Base-by-base conservation (phyloP, 1,140 invertebrate species). In the Phymorhynchus buccinoides region DNA sequence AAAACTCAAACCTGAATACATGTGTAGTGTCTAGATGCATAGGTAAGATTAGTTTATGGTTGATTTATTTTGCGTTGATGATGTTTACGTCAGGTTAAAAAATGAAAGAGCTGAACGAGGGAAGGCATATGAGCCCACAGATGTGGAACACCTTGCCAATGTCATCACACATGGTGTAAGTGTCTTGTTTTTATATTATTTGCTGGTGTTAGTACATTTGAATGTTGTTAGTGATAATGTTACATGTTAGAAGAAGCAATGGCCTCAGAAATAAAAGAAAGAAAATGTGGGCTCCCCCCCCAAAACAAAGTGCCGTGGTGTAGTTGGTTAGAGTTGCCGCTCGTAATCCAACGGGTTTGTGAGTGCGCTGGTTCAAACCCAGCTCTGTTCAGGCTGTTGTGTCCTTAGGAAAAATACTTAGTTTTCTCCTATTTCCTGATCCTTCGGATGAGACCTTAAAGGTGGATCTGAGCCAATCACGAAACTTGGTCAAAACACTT, bases 91-190 rank as follows among this genome's bases (percentile, higher is more conserved):
- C 89, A 96, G 96, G 88, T 92, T 96, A 84, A 96, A 95, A 95
- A 96, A 96, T 92, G 90, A 93, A 78, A 93, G 94, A 89, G 95
- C 96, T 27, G 92, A 92, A 52, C 94, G 94, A 62, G 95, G 95
- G 48, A 94, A 95, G 89, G 95, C 96, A 4, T 96, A 96, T 90
- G 93, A 94, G 80, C 96, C 96, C 27, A 96, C 96, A 4, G 93
- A 96, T 93, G 95, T 97, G 81, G 97, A 98, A 93, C 97, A 98
- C 92, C 93, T 98, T 87, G 97, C 97, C 16, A 98, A 98, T 94
- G 96, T 98, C 68, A 94, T 97, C 85, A 97, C 97, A 41, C 97
- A 98, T 94, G 97, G 96, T 73, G 95, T 95, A 92, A 93, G 93
- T 66, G 7, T 37, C 35, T 39, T 2, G 2, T 39, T 18, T 62